Conservation (phyloP, 2,113 vertebrate genomes). For the Oncorhynchus kisutch region DNA sequence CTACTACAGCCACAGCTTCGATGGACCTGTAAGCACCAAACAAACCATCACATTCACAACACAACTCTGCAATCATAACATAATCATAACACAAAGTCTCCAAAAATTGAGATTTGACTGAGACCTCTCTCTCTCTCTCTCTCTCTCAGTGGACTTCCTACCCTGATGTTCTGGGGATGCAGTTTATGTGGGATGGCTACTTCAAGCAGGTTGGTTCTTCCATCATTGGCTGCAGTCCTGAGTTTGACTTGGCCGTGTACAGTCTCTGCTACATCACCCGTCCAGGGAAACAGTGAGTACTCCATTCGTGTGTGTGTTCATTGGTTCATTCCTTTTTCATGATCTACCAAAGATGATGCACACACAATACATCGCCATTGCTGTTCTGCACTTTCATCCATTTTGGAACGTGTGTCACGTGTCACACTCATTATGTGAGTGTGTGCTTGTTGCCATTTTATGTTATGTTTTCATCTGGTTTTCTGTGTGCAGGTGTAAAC, state of each 20-base stretch:
- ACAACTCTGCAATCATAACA: no score
- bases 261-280: conserved; percentile 88
- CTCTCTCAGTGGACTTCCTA: conserved; percentile 80
- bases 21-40: conserved; percentile 82
- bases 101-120: no score
- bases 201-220: conserved; percentile 88
- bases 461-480: conserved; percentile 24
- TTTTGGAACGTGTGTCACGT: no score
- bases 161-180: conserved; percentile 87
- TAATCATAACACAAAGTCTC: no score
- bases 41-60: not conserved
- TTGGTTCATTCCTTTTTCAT: not conserved
- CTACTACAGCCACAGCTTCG: conserved; percentile 89
- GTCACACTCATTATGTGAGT: no score
- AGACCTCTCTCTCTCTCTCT: conserved; percentile 2
- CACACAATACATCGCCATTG: no score
- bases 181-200: conserved; percentile 91
- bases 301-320: not conserved
- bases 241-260: conserved; percentile 91
- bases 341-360: not conserved
- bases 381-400: no score
- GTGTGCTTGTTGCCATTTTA: conserved; percentile 37
- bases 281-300: conserved; percentile 83
- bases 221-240: conserved; percentile 90
- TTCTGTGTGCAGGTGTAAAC: conserved; percentile 78